Conservation (phyloP, 2,113 vertebrate species). For the Rynchops niger region DNA sequence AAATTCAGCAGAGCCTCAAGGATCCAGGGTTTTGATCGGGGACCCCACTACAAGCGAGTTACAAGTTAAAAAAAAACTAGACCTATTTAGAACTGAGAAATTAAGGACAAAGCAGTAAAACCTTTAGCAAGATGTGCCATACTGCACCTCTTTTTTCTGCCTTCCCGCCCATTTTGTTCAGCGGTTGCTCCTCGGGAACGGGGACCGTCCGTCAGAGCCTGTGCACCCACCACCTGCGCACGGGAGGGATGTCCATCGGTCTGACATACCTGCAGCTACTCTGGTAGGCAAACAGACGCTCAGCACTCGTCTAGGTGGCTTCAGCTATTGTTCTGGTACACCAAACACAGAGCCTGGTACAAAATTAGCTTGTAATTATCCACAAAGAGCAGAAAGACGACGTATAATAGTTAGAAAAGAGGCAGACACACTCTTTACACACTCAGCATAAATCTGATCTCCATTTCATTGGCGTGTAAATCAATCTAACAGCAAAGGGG, state of each 20-base stretch:
- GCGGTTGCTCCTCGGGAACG: not conserved
- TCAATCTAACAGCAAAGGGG: not conserved
- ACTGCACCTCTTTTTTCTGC: not conserved
- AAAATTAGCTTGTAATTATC: not conserved
- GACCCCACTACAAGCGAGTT: accelerated
- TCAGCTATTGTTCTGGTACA: not conserved
- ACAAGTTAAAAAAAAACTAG: not conserved
- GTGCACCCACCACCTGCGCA: not conserved
- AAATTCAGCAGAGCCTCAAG: not conserved
- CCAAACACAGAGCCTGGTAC: not conserved
- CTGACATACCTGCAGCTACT: not conserved
- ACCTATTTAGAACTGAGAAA: not conserved
- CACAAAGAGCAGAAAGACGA: not conserved
- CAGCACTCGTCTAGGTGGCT: not conserved
- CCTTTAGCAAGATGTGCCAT: not conserved
- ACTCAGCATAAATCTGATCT: not conserved
- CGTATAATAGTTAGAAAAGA: not conserved
- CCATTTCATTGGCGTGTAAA: accelerated
- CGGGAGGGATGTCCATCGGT: not conserved
- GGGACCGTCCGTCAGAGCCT: not conserved
- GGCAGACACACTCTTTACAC: not conserved
- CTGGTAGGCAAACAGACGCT: not conserved
- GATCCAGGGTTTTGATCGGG: not conserved
- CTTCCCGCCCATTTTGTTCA: not conserved
- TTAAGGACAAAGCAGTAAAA: not conserved